phyloP scores from a whole-genome alignment of 92 coral and sea anemone species.

The Siderastrea siderea region DNA sequence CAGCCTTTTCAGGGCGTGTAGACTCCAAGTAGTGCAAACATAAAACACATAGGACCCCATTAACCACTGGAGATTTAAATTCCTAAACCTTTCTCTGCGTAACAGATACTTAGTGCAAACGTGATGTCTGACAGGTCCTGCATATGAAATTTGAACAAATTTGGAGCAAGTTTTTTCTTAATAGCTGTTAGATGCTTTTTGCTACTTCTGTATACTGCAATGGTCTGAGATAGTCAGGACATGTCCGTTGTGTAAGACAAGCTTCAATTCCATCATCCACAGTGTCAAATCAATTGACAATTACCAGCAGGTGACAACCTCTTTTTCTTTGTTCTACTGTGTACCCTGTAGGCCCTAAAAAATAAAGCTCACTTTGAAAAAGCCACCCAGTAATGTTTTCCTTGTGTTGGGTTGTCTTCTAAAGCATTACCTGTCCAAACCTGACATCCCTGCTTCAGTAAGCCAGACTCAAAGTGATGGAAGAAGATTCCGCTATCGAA shows the following conservation, averaged over 20 bases:
- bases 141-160: background rate
- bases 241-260: slow-evolving; percentile 95
- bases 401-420: background rate
- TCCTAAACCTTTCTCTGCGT: no score
- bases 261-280: slow-evolving; percentile 90
- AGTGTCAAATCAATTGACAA: slow-evolving; percentile 95
- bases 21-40: no score
- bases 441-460: slow-evolving; percentile 1
- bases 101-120: background rate
- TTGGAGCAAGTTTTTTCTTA: slow-evolving; percentile 37
- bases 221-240: slow-evolving; percentile 97
- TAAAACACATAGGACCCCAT: no score
- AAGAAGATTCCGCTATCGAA: slow-evolving; percentile 89
- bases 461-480: slow-evolving; percentile 38
- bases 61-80: no score
- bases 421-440: slow-evolving; percentile 78
- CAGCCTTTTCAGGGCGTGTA: no score
- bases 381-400: background rate
- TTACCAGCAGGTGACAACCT: slow-evolving; percentile 84
- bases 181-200: slow-evolving; percentile 86
- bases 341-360: background rate
- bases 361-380: background rate
- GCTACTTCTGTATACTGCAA: slow-evolving; percentile 98
- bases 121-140: background rate
- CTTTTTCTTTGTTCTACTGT: background rate